Conservation (phyloP, 2,888 invertebrate species). For the Amphipyra tragopoginis region DNA sequence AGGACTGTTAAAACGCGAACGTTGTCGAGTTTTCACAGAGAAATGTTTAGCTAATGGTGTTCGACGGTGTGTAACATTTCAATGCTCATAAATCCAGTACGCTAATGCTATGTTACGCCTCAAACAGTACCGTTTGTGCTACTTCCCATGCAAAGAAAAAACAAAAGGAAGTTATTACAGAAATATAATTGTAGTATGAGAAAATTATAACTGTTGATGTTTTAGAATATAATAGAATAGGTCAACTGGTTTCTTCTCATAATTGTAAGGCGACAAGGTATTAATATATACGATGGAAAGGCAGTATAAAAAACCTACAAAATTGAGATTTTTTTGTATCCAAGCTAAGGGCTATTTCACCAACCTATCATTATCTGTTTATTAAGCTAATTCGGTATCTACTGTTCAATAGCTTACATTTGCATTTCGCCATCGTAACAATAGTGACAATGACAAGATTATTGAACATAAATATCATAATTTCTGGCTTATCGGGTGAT, state of each 20-base stretch:
- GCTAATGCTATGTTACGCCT: conserved; percentile 14
- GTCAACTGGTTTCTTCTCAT: conserved; percentile 19
- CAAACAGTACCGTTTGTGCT: conserved; percentile 46
- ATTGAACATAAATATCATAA: no score
- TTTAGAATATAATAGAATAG: conserved; percentile 19
- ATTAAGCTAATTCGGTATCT: no score
- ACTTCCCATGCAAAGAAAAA: conserved; percentile 46
- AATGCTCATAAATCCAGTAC: conserved; percentile 23
- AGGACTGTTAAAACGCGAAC: conserved; percentile 6
- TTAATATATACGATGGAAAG: conserved; percentile 1
- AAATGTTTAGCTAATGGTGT: conserved; percentile 10
- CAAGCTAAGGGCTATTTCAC: no score
- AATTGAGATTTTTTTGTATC: no score
- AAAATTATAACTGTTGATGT: conserved; percentile 49
- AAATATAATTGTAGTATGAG: conserved; percentile 41
- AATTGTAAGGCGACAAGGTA: not conserved
- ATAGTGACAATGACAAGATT: no score
- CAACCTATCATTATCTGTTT: no score
- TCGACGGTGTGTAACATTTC: conserved; percentile 23
- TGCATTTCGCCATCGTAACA: no score
- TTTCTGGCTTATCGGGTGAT: no score
- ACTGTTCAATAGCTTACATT: no score
- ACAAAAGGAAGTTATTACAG: conserved; percentile 47
- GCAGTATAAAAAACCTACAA: not conserved
- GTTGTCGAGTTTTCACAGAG: conserved; percentile 7